Evolutionary conservation across 2,113 vertebrate genomes (phyloP).

Genomic region (Todiramphus chloris): DNA sequence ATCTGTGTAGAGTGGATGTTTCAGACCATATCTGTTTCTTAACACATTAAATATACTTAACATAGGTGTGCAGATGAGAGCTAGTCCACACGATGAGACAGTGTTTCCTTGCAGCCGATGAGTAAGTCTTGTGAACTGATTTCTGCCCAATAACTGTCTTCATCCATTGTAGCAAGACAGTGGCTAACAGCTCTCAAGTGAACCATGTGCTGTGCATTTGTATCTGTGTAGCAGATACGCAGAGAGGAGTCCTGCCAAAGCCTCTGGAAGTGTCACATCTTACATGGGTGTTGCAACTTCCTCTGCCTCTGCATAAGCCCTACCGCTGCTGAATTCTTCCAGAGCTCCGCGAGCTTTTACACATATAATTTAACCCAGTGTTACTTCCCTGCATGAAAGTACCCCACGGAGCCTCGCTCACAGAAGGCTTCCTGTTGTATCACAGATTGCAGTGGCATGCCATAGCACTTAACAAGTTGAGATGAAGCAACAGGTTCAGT

Average conservation of each 20-base stretch:
- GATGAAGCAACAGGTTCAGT: background rate
- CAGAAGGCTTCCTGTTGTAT: background rate
- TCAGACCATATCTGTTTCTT: background rate
- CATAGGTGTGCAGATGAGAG: background rate
- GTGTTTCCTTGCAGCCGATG: background rate
- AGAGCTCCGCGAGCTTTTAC: conserved; percentile 15
- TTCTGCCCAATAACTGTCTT: background rate
- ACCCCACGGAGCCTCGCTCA: background rate
- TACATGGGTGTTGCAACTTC: conserved; percentile 55
- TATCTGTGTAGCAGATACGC: conserved; percentile 15
- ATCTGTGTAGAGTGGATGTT: background rate
- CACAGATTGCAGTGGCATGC: background rate
- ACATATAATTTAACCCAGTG: background rate
- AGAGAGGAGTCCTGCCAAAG: conserved; percentile 28
- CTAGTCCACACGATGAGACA: background rate
- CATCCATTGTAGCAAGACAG: background rate
- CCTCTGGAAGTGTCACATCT: conserved; percentile 60
- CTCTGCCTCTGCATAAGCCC: conserved; percentile 54
- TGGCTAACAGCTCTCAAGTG: background rate
- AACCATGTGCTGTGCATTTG: conserved; percentile 22
- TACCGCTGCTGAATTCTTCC: conserved; percentile 14
- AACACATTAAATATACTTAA: background rate
- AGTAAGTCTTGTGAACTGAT: background rate
- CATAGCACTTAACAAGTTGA: background rate
- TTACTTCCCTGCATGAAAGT: background rate